Percentiles rank a stretch among this genome's conserved stretches.
These are phyloP conservation scores for Penaeus monodon DNA, from an alignment of 2,888 invertebrate species.

Conservation along the genomic window DNA sequence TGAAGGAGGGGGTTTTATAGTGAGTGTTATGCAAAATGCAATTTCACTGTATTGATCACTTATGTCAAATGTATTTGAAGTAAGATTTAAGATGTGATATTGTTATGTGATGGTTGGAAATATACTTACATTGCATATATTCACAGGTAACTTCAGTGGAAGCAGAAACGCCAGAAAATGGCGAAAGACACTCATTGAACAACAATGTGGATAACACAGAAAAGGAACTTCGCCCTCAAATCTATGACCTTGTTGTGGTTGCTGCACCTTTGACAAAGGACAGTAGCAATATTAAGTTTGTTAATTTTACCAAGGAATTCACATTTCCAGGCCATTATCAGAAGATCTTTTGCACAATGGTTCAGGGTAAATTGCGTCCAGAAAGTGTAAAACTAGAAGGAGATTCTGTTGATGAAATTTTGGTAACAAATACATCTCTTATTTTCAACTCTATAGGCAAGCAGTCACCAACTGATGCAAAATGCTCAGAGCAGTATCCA, in stretches of 20 bases:
- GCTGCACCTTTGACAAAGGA: constrained; percentile 74
- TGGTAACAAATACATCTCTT: constrained; percentile 72
- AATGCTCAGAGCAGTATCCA: constrained; percentile 66
- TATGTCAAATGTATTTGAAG: not conserved
- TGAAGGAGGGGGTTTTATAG: constrained; percentile 28
- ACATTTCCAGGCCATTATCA: constrained; percentile 72
- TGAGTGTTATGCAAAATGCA: constrained; percentile 16
- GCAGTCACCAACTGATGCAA: constrained; percentile 67
- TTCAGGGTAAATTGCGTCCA: constrained; percentile 73
- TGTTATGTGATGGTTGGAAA: not conserved
- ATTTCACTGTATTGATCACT: not conserved
- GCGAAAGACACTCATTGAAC: not conserved
- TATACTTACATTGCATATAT: not conserved
- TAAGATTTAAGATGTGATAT: not conserved
- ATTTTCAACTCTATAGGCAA: constrained; percentile 72
- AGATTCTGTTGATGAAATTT: constrained; percentile 69
- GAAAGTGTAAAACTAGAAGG: constrained; percentile 70
- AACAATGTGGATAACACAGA: not conserved
- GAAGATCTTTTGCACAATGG: constrained; percentile 74
- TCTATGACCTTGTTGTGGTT: constrained; percentile 75
- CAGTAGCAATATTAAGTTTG: constrained; percentile 71
- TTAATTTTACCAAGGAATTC: constrained; percentile 69
- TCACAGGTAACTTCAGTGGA: constrained; percentile 45
- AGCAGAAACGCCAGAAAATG: constrained; percentile 2
- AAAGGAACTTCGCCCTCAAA: constrained; percentile 19